These are phyloP conservation scores for Limnephilus lunatus DNA, from an alignment of 2,888 invertebrate species.

Conservation along the genomic window DNA sequence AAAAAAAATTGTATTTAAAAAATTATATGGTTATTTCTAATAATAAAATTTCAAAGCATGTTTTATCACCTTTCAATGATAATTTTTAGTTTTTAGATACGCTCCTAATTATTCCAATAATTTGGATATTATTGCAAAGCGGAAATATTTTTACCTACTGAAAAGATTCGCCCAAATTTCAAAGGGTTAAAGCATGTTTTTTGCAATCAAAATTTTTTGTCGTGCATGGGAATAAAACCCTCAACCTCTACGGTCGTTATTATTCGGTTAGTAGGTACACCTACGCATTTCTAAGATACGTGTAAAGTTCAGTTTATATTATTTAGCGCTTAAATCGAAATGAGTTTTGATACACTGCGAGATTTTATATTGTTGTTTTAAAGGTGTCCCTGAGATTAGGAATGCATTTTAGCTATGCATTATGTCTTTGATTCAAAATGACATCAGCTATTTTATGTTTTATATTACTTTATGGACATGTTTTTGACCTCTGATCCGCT, in stretches of 20 bases:
- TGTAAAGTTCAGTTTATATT: background rate
- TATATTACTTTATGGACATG: background rate
- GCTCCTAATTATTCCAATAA: too few species aligned
- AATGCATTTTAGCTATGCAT: too few species aligned
- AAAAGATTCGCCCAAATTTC: too few species aligned
- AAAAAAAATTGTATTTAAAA: too few species aligned
- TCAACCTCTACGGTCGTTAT: background rate
- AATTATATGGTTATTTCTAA: too few species aligned
- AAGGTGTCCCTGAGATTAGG: background rate
- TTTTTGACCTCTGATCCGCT: background rate
- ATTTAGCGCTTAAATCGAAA: background rate
- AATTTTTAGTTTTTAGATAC: too few species aligned
- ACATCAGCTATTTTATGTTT: background rate
- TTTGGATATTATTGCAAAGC: too few species aligned
- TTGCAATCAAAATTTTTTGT: background rate
- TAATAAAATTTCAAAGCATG: too few species aligned
- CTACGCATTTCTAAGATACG: background rate
- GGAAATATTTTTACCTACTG: too few species aligned
- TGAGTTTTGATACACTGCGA: background rate
- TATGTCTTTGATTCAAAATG: background rate
- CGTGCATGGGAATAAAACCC: background rate
- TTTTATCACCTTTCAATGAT: too few species aligned
- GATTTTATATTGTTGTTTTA: background rate
- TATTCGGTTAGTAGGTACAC: background rate
- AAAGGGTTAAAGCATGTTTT: background rate